phyloP scores from a whole-genome alignment of 2,888 invertebrate genomes.

The Xanthia icteritia region DNA sequence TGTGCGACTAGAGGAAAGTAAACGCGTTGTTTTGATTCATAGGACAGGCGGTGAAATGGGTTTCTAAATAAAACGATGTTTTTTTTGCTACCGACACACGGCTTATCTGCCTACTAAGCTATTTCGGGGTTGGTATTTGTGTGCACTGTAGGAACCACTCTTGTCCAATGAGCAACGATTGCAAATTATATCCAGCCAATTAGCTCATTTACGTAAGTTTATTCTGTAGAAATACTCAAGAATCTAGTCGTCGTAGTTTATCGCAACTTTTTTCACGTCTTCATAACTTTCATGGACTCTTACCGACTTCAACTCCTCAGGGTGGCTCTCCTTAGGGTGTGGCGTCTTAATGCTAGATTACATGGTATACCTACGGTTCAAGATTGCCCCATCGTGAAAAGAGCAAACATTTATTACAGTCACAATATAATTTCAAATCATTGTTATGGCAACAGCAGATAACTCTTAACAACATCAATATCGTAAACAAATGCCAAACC shows the following conservation, averaged over 20 bases:
- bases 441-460: neutral
- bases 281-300: neutral
- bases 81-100: neutral
- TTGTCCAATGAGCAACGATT: neutral
- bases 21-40: constrained; percentile 49
- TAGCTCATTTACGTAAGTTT: neutral
- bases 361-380: neutral
- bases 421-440: neutral
- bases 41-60: constrained; percentile 11
- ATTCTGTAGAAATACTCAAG: neutral
- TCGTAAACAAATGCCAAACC: constrained; percentile 35
- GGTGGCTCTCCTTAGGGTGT: neutral
- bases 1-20: constrained; percentile 42
- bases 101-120: neutral
- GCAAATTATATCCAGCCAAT: neutral
- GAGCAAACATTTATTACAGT: neutral
- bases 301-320: neutral
- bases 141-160: neutral
- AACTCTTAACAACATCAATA: constrained; percentile 27
- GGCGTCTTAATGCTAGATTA: neutral
- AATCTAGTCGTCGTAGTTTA: too few species aligned
- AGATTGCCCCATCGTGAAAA: neutral
- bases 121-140: neutral
- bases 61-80: constrained; percentile 13
- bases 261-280: too few species aligned